Evolutionary conservation across 2,888 invertebrate species (phyloP), one percentile per base, ranked within the genome.

Genomic region (Omphaloscelis lunosa): DNA sequence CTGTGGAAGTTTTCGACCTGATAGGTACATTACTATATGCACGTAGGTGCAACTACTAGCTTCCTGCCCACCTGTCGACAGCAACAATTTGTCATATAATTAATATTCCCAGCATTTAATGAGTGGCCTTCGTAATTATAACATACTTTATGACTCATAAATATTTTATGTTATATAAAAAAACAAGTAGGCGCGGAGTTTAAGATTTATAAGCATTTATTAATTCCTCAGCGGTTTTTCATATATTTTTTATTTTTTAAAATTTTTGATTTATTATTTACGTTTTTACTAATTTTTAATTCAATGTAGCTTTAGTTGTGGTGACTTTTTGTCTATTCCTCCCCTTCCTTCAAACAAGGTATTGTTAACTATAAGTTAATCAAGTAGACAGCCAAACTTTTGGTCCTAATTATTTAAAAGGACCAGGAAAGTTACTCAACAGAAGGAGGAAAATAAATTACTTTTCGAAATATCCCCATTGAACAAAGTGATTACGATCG

Each of bases 51-150:
- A 53, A 29, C 29, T 61, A 39, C 62, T 34, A n/a, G 59, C 48
- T 75, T 77, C 68, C 73, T 80, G 71, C 29, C 65, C 78, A 86
- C 75, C 78, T 78, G 79, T 34, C n/a, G 39, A 65, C 27, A 9
- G 20, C 7, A 8, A 70, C 58, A 66, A 53, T 65, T 56, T 71
- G 67, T 72, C 63, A 67, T 63, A 34, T 56, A 62, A 86, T 79
- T 41, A 72, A 70, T 71, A 77, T 76, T 75, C 78, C 4, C n/a
- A 77, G 58, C 71, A n/a, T 39, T 20, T 72, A 66, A 80, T 75
- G 68, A 69, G n/a, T 51, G 62, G 23, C 81, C 81, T 87, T 81
- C 48, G 61, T 72, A 74, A 85, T 80, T 84, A 65, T 66, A 72
- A 62, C 27, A 79, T 71, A 69, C 73, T 77, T 84, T 73, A 68